Evolutionary conservation across 2,797 vertebrate genomes (phyloP), one percentile per base, ranked within the genome.

Genomic region (Ctenopoma kingsleyae): DNA sequence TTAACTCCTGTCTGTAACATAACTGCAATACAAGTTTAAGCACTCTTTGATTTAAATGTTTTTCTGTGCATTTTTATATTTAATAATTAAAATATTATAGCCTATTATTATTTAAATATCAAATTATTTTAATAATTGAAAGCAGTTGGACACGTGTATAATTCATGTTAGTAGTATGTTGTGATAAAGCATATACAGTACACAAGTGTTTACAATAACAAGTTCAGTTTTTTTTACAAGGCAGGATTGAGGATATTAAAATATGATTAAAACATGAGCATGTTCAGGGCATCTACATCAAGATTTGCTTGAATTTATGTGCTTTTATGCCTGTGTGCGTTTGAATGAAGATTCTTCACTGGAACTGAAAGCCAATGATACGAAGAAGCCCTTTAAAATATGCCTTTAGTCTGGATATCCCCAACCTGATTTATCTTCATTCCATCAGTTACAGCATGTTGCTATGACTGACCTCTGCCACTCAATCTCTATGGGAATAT

Each of bases 391-490:
- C 8, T 51, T 52, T 19, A 49, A 27, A 51, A 57, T n/a, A 43
- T 38, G 20, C 10, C n/a, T 36, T 41, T 41, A 41, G 13, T 41
- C 13, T 5, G 17, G 6, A 44, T 19, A 8, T 44, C 17, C 12
- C 25, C 8, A 19, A 60, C 43, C 43, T 35, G 57, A 59, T 22
- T 47, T 8, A 47, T 60, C 44, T 36, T 32, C 30, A 47, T 48
- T 56, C 16, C 35, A 19, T 57, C 41, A 36, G 44, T 64, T 47
- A 6, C 16, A 51, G 56, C 47, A 15, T 23, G 49, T 23, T 46
- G 44, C 47, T 41, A 30, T 38, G 9, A 23, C 20, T 38, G 9
- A n/a, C 22, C 19, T 48, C 22, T 43, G 41, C 36, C 41, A 46
- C 27, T 44, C 13, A 53, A 47, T 12, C 15, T 54, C 35, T 48